These are phyloP conservation scores for Furnarius figulus DNA, from an alignment of 2,113 vertebrate species.

Conservation along the genomic window DNA sequence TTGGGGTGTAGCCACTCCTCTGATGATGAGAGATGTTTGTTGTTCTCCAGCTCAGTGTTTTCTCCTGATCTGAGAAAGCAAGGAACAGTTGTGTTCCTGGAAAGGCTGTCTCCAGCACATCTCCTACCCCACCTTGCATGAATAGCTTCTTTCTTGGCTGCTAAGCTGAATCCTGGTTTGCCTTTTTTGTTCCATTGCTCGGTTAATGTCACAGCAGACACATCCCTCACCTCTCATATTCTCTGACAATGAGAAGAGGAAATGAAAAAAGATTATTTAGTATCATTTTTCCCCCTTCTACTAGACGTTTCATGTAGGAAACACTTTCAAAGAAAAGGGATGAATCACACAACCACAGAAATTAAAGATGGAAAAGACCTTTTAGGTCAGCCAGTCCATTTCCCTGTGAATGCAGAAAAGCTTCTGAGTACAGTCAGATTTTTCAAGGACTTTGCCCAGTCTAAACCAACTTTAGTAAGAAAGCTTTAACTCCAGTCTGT, in stretches of 20 bases:
- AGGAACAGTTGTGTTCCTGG: background rate
- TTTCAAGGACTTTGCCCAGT: conserved; percentile 18
- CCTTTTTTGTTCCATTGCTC: conserved; percentile 28
- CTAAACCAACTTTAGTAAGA: background rate
- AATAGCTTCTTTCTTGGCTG: background rate
- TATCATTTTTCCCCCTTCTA: background rate
- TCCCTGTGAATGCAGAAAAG: conserved; percentile 10
- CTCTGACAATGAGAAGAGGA: conserved; percentile 42
- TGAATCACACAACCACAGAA: conserved; percentile 48
- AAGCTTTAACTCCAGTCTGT: background rate
- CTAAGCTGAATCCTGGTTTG: background rate
- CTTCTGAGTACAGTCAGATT: background rate
- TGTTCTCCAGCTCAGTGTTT: background rate
- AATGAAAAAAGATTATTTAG: conserved; percentile 57
- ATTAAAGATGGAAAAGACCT: conserved; percentile 60
- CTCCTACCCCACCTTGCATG: background rate
- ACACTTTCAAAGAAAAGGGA: conserved; percentile 41
- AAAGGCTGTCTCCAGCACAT: background rate
- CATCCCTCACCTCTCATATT: conserved; percentile 30
- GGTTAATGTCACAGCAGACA: conserved; percentile 2
- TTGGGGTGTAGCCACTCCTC: background rate
- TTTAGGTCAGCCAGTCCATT: conserved; percentile 49
- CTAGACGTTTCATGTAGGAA: background rate
- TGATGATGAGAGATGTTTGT: background rate
- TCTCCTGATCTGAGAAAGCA: background rate